Base-by-base conservation (phyloP, 2,888 invertebrate species). In the Sinodicranocentrus sp. region DNA sequence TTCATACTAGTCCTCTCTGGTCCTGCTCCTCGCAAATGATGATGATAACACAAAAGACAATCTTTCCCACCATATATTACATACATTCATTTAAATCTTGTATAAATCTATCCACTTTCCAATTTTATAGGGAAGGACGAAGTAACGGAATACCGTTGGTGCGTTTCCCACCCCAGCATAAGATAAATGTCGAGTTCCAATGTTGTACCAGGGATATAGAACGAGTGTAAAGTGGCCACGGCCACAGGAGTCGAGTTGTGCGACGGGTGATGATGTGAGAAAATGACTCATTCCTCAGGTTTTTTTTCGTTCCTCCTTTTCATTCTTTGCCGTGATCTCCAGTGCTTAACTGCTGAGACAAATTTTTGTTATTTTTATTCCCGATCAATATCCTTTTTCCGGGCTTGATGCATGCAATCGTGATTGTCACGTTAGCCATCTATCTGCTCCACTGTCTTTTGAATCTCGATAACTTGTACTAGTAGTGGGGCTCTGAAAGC, bases 291-390 rank as follows among this genome's bases (percentile, higher is more conserved):
- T 6, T 1, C 13, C 65, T 43, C 65, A 26, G 25, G 15, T n/a
- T 26, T 65, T 65, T 63, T 43, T 33, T 52, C 17, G 17, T 17
- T 52, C 52, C 21, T 19, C 21, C 39, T 19, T 43, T 43, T 23
- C 43, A 65, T 65, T 65, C 65, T 65, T 65, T 39, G 6, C 13
- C 43, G 13, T 43, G 19, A 21, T 65, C 65, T 65, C 65, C 65
- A 65, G 65, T 61, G 61, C 13, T 8, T 13, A 65, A 43, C 13
- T 43, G 19, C 33, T 23, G 43, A 65, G 21, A 39, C 43, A 19
- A 63, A 39, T 65, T 65, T 25, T 21, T 17, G 65, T 65, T 43
- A 61, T 61, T 61, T 61, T 61, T 33, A 65, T 39, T 13, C 43
- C 28, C 25, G 59, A 23, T 25, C 59, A 59, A 13, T 8, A 39